These are phyloP conservation scores for Rhinichthys klamathensis DNA, from an alignment of 2,113 vertebrate species.

Conservation along the genomic window DNA sequence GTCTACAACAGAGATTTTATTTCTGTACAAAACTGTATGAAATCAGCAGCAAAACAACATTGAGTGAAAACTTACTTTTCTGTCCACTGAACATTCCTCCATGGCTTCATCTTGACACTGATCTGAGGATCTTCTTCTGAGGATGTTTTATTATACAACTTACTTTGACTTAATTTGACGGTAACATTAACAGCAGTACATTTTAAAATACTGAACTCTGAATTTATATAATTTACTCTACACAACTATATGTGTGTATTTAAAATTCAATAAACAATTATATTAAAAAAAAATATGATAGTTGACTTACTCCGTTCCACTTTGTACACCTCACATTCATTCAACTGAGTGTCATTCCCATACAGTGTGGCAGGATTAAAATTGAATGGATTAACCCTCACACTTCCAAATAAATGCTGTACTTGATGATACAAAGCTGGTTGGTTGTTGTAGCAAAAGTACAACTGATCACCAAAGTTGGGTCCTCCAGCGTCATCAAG, in stretches of 20 bases:
- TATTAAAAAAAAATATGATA: not conserved
- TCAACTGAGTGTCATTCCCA: slow-evolving; percentile 55
- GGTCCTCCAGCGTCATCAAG: slow-evolving; percentile 31
- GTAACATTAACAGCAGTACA: no score
- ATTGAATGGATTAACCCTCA: not conserved
- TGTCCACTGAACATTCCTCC: slow-evolving; percentile 66
- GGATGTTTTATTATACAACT: no score
- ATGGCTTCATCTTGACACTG: slow-evolving; percentile 62
- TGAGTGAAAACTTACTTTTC: slow-evolving; percentile 52
- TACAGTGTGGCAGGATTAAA: slow-evolving; percentile 52
- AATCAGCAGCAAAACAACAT: not conserved
- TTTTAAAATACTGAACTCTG: not conserved
- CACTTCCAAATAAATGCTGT: not conserved
- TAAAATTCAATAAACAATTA: no score
- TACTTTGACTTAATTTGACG: no score
- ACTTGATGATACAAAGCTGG: not conserved
- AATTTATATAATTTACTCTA: slow-evolving; percentile 55
- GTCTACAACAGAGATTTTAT: slow-evolving; percentile 53
- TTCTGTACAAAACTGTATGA: not conserved
- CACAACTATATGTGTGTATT: not conserved
- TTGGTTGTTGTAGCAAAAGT: slow-evolving; percentile 41
- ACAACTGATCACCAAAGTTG: slow-evolving; percentile 53
- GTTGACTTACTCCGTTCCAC: slow-evolving; percentile 46
- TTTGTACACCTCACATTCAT: slow-evolving; percentile 67
- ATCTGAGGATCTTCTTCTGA: slow-evolving; percentile 25